Evolutionary conservation across 2,113 vertebrate species (phyloP).

Genomic region (Lagopus muta): DNA sequence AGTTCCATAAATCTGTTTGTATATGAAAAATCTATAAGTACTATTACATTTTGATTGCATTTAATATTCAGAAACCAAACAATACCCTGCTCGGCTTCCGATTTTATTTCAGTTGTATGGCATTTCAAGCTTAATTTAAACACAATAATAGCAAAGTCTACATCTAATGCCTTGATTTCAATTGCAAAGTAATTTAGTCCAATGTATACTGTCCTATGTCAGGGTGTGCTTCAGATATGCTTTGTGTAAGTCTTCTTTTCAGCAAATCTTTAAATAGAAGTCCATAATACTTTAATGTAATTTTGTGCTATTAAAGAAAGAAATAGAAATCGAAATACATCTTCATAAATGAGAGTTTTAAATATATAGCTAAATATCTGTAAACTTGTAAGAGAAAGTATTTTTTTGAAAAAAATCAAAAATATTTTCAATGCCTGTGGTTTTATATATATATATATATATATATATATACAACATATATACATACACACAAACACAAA

Average conservation of each 20-base stretch:
- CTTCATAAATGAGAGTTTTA: constrained; percentile 56
- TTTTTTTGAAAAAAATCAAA: not conserved
- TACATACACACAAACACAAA: not conserved
- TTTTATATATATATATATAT: not conserved
- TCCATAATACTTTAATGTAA: constrained; percentile 41
- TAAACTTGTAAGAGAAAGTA: constrained; percentile 9
- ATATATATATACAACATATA: too few species aligned
- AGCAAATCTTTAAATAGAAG: constrained; percentile 65
- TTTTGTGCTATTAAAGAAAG: constrained; percentile 60
- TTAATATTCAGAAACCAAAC: constrained; percentile 68
- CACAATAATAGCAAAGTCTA: constrained; percentile 16
- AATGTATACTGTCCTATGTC: not conserved
- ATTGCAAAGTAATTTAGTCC: constrained; percentile 44
- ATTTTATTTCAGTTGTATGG: constrained; percentile 49
- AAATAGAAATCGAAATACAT: constrained; percentile 45
- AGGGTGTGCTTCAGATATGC: constrained; percentile 49
- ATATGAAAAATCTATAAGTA: constrained; percentile 54
- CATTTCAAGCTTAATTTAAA: constrained; percentile 66
- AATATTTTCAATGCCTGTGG: not conserved
- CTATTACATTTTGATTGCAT: constrained; percentile 49
- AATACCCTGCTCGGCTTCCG: constrained; percentile 3
- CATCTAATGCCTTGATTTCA: constrained; percentile 37
- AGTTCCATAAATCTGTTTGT: constrained; percentile 45
- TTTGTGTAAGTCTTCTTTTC: constrained; percentile 41
- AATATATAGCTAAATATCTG: constrained; percentile 40